A percentile compares a stretch with the other conserved stretches of the same genome.
These are phyloP conservation scores for Ispidina lecontei DNA, from an alignment of 2,797 vertebrate genomes.

Conservation along the genomic window DNA sequence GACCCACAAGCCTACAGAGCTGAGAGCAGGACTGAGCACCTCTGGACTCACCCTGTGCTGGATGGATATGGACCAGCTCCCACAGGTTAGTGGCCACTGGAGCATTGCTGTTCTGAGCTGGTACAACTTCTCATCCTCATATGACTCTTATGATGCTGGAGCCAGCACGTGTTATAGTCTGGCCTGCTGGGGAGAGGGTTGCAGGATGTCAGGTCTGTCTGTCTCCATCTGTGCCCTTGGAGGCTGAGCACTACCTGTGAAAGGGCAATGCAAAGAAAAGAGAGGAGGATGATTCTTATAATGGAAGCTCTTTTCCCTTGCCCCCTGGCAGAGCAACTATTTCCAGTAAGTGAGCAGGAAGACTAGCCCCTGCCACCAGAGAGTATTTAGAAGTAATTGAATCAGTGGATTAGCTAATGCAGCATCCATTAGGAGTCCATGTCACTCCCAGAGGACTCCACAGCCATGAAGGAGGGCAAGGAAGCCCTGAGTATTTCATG, in stretches of 20 bases:
- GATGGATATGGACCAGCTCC: not conserved
- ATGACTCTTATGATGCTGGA: not conserved
- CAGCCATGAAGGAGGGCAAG: constrained; percentile 42
- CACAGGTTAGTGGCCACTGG: not conserved
- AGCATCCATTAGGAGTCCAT: constrained; percentile 80
- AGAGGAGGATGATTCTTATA: not conserved
- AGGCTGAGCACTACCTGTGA: not conserved
- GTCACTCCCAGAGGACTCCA: constrained; percentile 69
- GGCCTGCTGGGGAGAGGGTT: fast-evolving
- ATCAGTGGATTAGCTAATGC: constrained; percentile 85
- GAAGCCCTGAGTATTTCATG: constrained; percentile 39
- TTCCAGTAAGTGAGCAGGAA: constrained; percentile 73
- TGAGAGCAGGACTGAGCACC: not conserved
- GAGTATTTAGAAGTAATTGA: constrained; percentile 80
- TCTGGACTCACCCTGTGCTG: not conserved
- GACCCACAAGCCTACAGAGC: not conserved
- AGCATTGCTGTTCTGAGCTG: not conserved
- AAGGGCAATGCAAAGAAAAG: not conserved
- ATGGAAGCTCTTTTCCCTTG: constrained; percentile 5
- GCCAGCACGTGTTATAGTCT: not conserved
- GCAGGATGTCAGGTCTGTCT: not conserved
- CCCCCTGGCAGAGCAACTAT: constrained; percentile 43
- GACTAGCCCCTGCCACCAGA: constrained; percentile 60
- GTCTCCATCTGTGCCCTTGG: not conserved
- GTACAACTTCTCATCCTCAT: not conserved